Percentiles rank a stretch among this genome's conserved stretches.
Evolutionary conservation across 2,888 invertebrate genomes (phyloP).

Genomic region (Cephus rjabovi): DNA sequence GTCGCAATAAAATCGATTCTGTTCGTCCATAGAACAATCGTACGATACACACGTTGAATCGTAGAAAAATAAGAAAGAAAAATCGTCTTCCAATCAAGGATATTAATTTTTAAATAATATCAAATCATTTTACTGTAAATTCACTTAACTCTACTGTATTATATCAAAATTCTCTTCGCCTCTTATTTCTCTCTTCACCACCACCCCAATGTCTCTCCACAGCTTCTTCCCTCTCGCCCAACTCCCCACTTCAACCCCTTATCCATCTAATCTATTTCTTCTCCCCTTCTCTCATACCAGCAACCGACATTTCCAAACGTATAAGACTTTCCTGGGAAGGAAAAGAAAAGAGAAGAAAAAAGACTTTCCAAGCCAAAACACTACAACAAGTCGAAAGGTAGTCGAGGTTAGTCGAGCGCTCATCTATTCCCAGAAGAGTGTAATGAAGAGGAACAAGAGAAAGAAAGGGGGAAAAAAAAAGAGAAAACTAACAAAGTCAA

Average conservation of each 20-base stretch:
- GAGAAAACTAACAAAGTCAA: not conserved
- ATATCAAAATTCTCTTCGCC: not conserved
- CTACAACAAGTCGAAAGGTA: not conserved
- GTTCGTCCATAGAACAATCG: not conserved
- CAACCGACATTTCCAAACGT: not conserved
- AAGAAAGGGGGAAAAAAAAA: not conserved
- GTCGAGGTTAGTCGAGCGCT: not conserved
- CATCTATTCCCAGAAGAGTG: not conserved
- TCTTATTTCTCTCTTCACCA: constrained; percentile 18
- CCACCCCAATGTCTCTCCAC: constrained; percentile 8
- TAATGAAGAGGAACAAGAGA: not conserved
- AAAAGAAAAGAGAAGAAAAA: not conserved
- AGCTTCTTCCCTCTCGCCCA: constrained; percentile 15
- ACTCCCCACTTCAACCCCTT: constrained; percentile 5
- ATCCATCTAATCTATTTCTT: constrained; percentile 11
- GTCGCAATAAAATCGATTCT: not conserved
- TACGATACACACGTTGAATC: not conserved
- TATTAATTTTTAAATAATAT: not conserved
- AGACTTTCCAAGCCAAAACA: not conserved
- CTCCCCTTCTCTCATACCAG: constrained; percentile 20
- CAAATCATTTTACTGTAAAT: not conserved
- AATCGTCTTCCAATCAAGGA: not conserved
- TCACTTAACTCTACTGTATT: not conserved
- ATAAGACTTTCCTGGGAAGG: not conserved
- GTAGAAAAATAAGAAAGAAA: not conserved